phyloP scores from a whole-genome alignment of 64 coral and sea anemone genomes.

The Trachythela sp. region DNA sequence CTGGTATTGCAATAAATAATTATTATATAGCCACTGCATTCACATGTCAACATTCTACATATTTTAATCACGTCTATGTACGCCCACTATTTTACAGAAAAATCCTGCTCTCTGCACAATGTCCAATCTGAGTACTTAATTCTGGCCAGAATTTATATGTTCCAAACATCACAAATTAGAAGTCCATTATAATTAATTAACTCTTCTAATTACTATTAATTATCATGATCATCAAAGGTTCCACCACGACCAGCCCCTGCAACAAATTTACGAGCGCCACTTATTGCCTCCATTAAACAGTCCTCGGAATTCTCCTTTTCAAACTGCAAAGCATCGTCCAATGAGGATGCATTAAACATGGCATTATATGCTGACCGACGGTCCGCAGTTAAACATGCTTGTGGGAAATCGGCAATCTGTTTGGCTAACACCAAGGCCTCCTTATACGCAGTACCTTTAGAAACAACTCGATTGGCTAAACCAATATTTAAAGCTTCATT shows the following conservation, averaged over 20 bases:
- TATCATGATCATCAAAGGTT: constrained; percentile 72
- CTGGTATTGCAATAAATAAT: too few relatives aligned
- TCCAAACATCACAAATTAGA: too few relatives aligned
- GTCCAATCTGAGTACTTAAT: too few relatives aligned
- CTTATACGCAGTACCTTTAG: constrained; percentile 65
- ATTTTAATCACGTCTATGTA: too few relatives aligned
- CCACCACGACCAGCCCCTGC: constrained; percentile 74
- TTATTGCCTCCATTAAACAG: constrained; percentile 61
- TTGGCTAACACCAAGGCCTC: constrained; percentile 59
- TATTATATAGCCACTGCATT: too few relatives aligned
- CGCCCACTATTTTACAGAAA: too few relatives aligned
- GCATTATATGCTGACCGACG: constrained; percentile 75
- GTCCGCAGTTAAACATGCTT: constrained; percentile 65
- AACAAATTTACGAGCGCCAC: constrained; percentile 67
- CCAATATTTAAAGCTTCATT: constrained; percentile 77
- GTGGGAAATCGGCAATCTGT: constrained; percentile 62
- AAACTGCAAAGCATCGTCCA: constrained; percentile 77
- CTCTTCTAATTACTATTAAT: too few relatives aligned
- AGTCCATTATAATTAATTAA: too few relatives aligned
- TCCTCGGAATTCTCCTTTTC: constrained; percentile 70
- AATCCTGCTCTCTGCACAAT: too few relatives aligned
- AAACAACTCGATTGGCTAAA: constrained; percentile 70
- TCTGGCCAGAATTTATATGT: too few relatives aligned
- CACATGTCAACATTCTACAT: too few relatives aligned
- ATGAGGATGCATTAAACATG: constrained; percentile 75